Base-by-base conservation (phyloP, 37 sponge, comb jelly and placozoan species). In the Aphrocallistes beatrix region DNA sequence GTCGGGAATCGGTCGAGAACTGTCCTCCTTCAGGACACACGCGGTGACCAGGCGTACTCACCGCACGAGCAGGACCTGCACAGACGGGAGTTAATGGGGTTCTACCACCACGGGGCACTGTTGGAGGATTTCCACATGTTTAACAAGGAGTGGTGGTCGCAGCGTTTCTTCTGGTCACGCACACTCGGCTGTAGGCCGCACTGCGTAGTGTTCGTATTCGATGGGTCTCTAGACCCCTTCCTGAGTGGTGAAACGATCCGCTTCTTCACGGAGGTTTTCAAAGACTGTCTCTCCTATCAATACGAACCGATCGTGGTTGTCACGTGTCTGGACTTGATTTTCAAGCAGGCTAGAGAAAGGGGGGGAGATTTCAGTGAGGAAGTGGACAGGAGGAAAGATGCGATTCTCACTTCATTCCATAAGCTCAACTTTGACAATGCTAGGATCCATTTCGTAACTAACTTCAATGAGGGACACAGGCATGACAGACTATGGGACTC, bases 191-290 rank as follows among this genome's bases (percentile, higher is more conserved):
- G 90, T 23, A 51, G 86, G 10, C 96, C 96, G 0, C 96, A 96
- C 88, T 90, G 91, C 45, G 91, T 96, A 16, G 96, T 96, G 83
- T 96, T 93, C 85, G 96, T 96, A 50, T 96, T 96, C 85, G 94
- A 96, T 85, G 96, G 96, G 0, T 93, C 93, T 38, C 90, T 85
- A 6, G 96, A 93, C 34, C 96, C 96, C 0, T 96, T 96, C 81
- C 83, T 96, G 1, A 92, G 90, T 81, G 86, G 90, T 0, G 96
- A 96, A 83, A 91, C 92, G 23, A 48, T 91, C 32, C 82, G 83
- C 16, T 93, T 93, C 85, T 96, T 93, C 86, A 88, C 89, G 51
- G 39, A 83, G 8, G 89, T 93, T 10, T 96, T 96, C 38, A 84
- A 91, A 36, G 91, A 93, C 85, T 93, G 93, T 50, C 34, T 85